These are phyloP conservation scores for Pheosia tremula DNA, from an alignment of 2,888 invertebrate species.

Conservation along the genomic window DNA sequence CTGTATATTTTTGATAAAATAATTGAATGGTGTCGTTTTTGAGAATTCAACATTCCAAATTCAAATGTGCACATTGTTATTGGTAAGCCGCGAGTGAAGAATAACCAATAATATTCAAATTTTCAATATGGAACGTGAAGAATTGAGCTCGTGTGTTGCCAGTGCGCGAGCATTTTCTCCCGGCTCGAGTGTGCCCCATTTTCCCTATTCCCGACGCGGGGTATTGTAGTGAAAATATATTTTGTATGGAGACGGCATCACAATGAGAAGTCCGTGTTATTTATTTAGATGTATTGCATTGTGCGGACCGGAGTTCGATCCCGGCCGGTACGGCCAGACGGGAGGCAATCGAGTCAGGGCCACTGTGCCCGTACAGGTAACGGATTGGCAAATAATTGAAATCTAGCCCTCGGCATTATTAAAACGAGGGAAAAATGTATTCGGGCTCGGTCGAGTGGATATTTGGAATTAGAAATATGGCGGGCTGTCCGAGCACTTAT, in stretches of 20 bases:
- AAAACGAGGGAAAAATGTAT: conserved; percentile 42
- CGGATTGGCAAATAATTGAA: conserved; percentile 76
- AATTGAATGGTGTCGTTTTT: neutral
- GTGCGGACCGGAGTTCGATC: conserved; percentile 64
- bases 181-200: conserved; percentile 65
- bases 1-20: too few relatives aligned
- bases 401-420: conserved; percentile 57
- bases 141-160: conserved; percentile 63
- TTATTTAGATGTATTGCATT: conserved; percentile 79
- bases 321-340: conserved; percentile 58
- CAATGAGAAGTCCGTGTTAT: conserved; percentile 76
- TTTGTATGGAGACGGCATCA: conserved; percentile 70
- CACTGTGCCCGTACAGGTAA: conserved; percentile 55
- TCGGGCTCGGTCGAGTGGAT: conserved; percentile 16
- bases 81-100: conserved; percentile 28
- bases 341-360: conserved; percentile 66
- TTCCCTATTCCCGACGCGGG: conserved; percentile 57
- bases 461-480: neutral
- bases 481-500: neutral
- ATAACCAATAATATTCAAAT: conserved; percentile 51
- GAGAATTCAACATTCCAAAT: conserved; percentile 1
- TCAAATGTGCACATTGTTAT: conserved; percentile 26
- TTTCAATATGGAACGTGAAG: conserved; percentile 54
- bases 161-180: conserved; percentile 62
- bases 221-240: conserved; percentile 74